Evolutionary conservation across 1,140 invertebrate species (phyloP).

Genomic region (Drosophila nigrodunni): DNA sequence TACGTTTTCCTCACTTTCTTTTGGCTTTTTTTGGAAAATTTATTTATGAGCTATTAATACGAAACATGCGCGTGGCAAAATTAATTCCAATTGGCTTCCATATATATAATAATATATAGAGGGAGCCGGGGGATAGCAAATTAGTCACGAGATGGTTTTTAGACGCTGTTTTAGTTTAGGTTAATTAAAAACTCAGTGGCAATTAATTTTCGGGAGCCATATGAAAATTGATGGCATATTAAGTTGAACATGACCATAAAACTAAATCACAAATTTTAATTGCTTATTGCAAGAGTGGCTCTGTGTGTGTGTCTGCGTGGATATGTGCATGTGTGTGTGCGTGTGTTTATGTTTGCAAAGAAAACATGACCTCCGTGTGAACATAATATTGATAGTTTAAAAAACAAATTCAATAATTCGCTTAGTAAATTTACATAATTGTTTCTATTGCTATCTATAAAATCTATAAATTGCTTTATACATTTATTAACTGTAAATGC

Average conservation of each 20-base stretch:
- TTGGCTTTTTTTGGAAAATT: constrained; percentile 47
- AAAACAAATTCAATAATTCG: constrained; percentile 21
- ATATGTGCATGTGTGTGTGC: not conserved
- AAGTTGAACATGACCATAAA: constrained; percentile 27
- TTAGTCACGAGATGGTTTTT: constrained; percentile 38
- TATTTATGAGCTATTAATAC: constrained; percentile 78
- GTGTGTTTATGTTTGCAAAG: not conserved
- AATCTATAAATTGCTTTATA: not conserved
- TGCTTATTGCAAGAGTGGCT: not conserved
- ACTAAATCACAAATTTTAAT: constrained; percentile 39
- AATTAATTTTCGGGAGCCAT: constrained; percentile 60
- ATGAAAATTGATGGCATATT: constrained; percentile 58
- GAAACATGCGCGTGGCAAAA: constrained; percentile 60
- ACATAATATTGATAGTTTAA: constrained; percentile 7
- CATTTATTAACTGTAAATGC: not conserved
- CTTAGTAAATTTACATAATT: not conserved
- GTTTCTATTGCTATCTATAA: not conserved
- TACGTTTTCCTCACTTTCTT: constrained; percentile 39
- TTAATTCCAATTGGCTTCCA: constrained; percentile 16
- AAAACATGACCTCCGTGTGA: not conserved
- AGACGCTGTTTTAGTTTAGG: constrained; percentile 67
- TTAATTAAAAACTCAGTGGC: constrained; percentile 79
- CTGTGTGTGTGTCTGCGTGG: constrained; percentile 3
- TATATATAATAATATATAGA: not conserved
- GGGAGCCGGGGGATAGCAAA: not conserved